Percentiles rank a stretch among this genome's conserved stretches.
Evolutionary conservation across 2,888 invertebrate genomes (phyloP).

Genomic region (Nymphalis c-album): DNA sequence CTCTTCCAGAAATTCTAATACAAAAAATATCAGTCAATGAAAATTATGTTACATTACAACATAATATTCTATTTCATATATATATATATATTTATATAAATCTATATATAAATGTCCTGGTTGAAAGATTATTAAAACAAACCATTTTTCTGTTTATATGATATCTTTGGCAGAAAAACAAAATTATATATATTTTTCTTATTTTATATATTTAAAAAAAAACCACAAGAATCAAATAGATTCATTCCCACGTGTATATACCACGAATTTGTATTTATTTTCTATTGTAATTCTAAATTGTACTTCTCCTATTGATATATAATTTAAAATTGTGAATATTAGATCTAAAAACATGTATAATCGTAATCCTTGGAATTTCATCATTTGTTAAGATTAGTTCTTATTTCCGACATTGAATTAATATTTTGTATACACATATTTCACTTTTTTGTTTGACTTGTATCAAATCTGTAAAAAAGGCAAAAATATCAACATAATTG

Average conservation of each 20-base stretch:
- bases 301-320: conserved; percentile 27
- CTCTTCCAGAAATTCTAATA: no score
- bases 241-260: conserved; percentile 56
- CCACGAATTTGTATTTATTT: conserved; percentile 52
- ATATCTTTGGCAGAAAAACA: background rate
- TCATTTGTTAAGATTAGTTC: background rate
- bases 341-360: conserved; percentile 9
- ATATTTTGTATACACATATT: no score
- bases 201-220: background rate
- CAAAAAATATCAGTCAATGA: background rate
- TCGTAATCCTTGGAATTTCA: conserved; percentile 27
- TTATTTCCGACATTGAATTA: no score
- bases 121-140: background rate
- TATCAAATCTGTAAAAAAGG: no score
- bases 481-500: no score
- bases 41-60: background rate
- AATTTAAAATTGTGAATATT: conserved; percentile 27
- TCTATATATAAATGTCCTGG: background rate
- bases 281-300: conserved; percentile 37
- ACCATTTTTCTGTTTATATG: background rate
- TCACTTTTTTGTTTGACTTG: no score
- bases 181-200: conserved; percentile 3
- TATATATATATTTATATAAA: background rate
- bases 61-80: background rate
- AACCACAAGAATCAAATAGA: conserved; percentile 34